Percentiles rank a stretch among this genome's conserved stretches.
These are phyloP conservation scores for Alethe castanea DNA, from an alignment of 2,113 vertebrate species.

Conservation along the genomic window DNA sequence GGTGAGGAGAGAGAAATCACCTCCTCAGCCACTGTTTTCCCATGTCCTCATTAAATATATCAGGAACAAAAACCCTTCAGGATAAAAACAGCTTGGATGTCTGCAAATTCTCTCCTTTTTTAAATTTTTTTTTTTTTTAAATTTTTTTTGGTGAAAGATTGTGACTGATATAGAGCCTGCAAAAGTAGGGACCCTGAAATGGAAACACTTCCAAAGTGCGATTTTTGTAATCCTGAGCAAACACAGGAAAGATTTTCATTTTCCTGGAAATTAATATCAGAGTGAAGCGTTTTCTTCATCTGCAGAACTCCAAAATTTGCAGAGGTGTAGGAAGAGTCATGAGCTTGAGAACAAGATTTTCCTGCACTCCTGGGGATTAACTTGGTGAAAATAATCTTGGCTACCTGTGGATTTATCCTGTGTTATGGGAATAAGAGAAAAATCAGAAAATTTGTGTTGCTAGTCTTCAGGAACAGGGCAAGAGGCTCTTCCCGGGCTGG, in stretches of 20 bases:
- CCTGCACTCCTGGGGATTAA: neutral
- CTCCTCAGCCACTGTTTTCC: neutral
- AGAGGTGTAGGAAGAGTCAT: neutral
- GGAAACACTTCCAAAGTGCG: neutral
- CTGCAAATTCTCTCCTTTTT: neutral
- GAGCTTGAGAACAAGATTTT: neutral
- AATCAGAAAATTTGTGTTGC: neutral
- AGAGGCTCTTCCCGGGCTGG: neutral
- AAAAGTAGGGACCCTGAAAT: neutral
- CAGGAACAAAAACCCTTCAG: neutral
- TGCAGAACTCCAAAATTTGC: neutral
- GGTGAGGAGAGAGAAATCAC: neutral
- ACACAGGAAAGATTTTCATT: neutral
- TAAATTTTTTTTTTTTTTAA: too few relatives aligned
- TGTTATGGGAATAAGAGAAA: neutral
- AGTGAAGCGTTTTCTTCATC: neutral
- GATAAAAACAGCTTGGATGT: neutral
- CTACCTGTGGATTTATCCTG: neutral
- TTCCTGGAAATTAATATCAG: neutral
- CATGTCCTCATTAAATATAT: neutral
- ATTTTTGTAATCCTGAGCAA: neutral
- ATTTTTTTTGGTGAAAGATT: neutral
- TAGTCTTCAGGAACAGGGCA: neutral
- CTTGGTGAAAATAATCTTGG: neutral
- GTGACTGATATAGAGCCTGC: rapidly evolving